A percentile compares a stretch with the other conserved stretches of the same genome.
phyloP scores from a whole-genome alignment of 2,888 invertebrate genomes.

The Hemithea aestivaria region DNA sequence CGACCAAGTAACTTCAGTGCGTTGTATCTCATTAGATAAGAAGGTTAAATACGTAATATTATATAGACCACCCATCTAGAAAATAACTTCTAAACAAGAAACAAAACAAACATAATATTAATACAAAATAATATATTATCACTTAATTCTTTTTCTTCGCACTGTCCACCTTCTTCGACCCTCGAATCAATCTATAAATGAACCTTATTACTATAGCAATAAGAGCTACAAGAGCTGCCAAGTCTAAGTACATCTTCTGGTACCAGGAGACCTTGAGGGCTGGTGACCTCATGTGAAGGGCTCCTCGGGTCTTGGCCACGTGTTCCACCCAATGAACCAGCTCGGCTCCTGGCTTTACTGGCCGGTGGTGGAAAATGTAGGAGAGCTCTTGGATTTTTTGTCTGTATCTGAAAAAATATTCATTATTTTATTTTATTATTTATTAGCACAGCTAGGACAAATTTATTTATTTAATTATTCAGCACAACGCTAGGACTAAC shows the following conservation, averaged over 20 bases:
- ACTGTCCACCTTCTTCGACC: too few species aligned
- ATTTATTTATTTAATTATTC: too few species aligned
- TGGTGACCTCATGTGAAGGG: slow-evolving; percentile 63
- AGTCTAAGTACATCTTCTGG: slow-evolving; percentile 55
- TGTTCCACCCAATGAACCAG: slow-evolving; percentile 86
- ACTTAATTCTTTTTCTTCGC: too few species aligned
- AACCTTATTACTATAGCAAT: background rate
- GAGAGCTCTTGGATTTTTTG: slow-evolving; percentile 41
- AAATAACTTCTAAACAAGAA: too few species aligned
- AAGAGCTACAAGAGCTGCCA: slow-evolving; percentile 20
- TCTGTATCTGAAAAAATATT: slow-evolving; percentile 35
- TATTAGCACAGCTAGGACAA: too few species aligned
- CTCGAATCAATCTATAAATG: slow-evolving; percentile 1
- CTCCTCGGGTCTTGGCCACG: slow-evolving; percentile 78
- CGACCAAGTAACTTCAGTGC: too few species aligned
- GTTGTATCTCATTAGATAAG: too few species aligned
- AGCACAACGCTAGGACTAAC: too few species aligned
- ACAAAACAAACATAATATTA: too few species aligned
- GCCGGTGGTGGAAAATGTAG: slow-evolving; percentile 56
- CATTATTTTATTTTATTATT: background rate
- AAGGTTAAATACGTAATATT: too few species aligned
- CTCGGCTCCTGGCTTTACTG: slow-evolving; percentile 75
- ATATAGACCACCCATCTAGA: too few species aligned
- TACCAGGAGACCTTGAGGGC: slow-evolving; percentile 42
- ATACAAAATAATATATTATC: too few species aligned